phyloP scores from a whole-genome alignment of 2,797 vertebrate species.

The Gymnothorax reevesii region DNA sequence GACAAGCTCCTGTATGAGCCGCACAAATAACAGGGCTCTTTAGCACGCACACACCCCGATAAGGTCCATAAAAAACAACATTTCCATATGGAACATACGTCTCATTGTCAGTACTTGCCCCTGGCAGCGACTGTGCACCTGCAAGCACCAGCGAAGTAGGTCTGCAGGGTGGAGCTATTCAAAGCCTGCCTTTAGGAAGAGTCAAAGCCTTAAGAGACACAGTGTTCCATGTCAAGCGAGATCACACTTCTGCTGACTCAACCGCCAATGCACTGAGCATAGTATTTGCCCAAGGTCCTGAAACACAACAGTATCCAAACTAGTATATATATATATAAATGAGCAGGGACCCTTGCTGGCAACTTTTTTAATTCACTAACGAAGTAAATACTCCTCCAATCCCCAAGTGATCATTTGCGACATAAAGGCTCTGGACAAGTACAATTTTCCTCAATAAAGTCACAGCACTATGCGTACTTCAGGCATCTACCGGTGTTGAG shows the following conservation, averaged over 20 bases:
- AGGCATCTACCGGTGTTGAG: no score
- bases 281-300: not conserved
- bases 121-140: not conserved
- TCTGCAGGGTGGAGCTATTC: not conserved
- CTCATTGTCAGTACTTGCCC: slow-evolving; percentile 4
- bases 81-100: not conserved
- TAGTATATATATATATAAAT: not conserved
- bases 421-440: no score
- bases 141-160: not conserved
- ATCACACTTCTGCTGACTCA: not conserved
- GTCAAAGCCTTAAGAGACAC: not conserved
- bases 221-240: not conserved
- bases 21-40: slow-evolving; percentile 16
- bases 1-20: slow-evolving; percentile 12
- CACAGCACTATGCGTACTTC: no score
- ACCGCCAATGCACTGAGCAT: not conserved
- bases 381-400: not conserved
- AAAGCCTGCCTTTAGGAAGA: not conserved
- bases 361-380: not conserved
- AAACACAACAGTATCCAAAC: not conserved
- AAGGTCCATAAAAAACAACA: slow-evolving; percentile 19
- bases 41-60: no score
- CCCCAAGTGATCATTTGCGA: not conserved
- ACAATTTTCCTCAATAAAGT: no score
- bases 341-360: not conserved